Percentiles rank a stretch among this genome's conserved stretches.
These are phyloP conservation scores for Turdus rufiventris DNA, from an alignment of 2,113 vertebrate species.

Conservation along the genomic window DNA sequence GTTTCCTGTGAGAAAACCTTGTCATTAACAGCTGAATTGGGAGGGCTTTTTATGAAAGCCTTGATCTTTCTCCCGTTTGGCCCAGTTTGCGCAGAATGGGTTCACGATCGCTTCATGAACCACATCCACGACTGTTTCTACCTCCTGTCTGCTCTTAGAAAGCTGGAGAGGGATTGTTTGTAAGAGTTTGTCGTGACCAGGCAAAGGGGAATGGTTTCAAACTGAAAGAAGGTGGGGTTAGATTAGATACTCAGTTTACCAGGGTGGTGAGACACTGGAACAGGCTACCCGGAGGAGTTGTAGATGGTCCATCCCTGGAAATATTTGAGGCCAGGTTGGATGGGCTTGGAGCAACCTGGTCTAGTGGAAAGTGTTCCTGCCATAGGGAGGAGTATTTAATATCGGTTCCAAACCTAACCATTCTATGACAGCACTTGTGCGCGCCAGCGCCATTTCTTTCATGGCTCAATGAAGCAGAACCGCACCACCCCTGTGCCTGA, in stretches of 20 bases:
- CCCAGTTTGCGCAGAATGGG: rapidly evolving
- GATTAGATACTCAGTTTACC: not conserved
- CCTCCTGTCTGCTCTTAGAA: not conserved
- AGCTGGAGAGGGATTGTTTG: not conserved
- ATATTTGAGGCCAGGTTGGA: not conserved
- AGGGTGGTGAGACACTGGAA: not conserved
- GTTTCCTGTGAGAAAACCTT: not conserved
- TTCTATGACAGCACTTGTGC: not conserved
- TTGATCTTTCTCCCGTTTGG: rapidly evolving
- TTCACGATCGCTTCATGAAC: rapidly evolving
- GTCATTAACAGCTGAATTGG: rapidly evolving
- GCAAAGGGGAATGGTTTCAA: not conserved
- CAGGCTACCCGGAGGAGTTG: not conserved
- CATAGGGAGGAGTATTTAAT: too few species aligned
- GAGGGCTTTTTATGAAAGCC: not conserved
- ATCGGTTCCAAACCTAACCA: not conserved
- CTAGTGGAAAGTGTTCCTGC: not conserved
- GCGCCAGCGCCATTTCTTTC: not conserved
- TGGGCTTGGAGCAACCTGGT: not conserved
- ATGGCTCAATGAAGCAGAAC: rapidly evolving
- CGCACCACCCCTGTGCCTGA: rapidly evolving
- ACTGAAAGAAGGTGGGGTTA: not conserved
- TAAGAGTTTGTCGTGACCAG: too few species aligned
- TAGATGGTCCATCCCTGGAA: not conserved
- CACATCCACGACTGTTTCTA: not conserved